Conservation (phyloP, 1,140 invertebrate species). For the Ceratosolen solmsi region DNA sequence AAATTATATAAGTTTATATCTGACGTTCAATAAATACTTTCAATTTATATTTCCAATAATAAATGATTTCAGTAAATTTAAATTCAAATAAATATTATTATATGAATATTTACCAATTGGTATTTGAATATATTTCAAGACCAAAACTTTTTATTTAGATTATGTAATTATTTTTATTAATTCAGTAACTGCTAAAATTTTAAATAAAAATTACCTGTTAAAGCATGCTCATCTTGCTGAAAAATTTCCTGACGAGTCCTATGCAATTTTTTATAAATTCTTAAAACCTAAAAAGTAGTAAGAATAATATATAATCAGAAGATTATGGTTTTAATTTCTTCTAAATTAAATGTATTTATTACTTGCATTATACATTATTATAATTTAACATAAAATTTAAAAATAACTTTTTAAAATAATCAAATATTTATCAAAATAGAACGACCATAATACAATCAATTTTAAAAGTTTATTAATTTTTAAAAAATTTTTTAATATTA, state of each 20-base stretch:
- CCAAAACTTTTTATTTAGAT: too few relatives aligned
- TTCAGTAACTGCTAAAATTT: slow-evolving; percentile 20
- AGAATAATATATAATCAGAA: neutral
- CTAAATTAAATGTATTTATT: too few relatives aligned
- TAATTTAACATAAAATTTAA: neutral
- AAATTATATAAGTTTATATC: neutral
- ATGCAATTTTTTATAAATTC: slow-evolving; percentile 79
- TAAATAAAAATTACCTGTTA: slow-evolving; percentile 65
- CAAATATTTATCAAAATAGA: too few relatives aligned
- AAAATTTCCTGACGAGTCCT: slow-evolving; percentile 77
- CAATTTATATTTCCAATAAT: too few relatives aligned
- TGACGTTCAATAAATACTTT: too few relatives aligned
- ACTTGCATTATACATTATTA: neutral
- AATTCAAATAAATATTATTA: too few relatives aligned
- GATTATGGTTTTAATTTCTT: neutral
- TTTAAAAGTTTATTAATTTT: neutral
- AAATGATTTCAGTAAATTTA: too few relatives aligned
- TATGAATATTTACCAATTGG: too few relatives aligned
- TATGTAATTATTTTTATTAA: neutral
- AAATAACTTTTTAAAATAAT: neutral
- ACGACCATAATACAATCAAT: too few relatives aligned
- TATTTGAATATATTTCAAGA: too few relatives aligned
- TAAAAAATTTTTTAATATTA: neutral
- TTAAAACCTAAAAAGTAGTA: slow-evolving; percentile 74
- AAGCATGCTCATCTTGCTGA: slow-evolving; percentile 75